Conservation (phyloP, 2,888 invertebrate genomes). For the Epinotia nisella region DNA sequence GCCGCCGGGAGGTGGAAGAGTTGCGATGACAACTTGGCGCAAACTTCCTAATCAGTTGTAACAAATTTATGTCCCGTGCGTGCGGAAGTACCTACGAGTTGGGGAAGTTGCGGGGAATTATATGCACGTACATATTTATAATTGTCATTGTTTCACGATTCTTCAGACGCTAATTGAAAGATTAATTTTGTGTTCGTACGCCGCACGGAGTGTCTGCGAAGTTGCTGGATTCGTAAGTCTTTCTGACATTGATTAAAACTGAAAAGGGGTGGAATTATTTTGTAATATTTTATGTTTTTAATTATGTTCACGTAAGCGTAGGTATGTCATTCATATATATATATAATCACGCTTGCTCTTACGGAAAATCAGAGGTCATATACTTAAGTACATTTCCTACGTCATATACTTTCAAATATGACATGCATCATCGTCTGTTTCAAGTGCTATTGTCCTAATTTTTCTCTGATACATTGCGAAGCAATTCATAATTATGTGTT, state of each 20-base stretch:
- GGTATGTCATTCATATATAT: not conserved
- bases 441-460: no score
- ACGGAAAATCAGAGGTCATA: not conserved
- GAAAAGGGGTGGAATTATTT: conserved; percentile 14
- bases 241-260: conserved; percentile 37
- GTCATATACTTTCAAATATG: no score
- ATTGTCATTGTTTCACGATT: conserved; percentile 43
- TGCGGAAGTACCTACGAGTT: conserved; percentile 54
- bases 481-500: no score
- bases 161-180: conserved; percentile 41
- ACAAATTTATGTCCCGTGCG: conserved; percentile 81
- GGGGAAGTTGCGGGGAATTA: conserved; percentile 45
- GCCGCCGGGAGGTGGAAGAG: conserved; percentile 74
- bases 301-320: conserved; percentile 6
- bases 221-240: conserved; percentile 20
- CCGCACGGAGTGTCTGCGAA: conserved; percentile 27
- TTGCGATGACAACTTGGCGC: conserved; percentile 79
- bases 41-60: conserved; percentile 82
- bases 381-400: not conserved
- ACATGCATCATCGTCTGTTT: no score
- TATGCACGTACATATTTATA: conserved; percentile 43
- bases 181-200: conserved; percentile 42
- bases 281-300: conserved; percentile 17
- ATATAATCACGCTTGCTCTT: not conserved
- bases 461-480: no score